Percentiles rank a stretch among this genome's conserved stretches.
These are phyloP conservation scores for Ammodytes marinus DNA, from an alignment of 2,113 vertebrate species.

Conservation along the genomic window DNA sequence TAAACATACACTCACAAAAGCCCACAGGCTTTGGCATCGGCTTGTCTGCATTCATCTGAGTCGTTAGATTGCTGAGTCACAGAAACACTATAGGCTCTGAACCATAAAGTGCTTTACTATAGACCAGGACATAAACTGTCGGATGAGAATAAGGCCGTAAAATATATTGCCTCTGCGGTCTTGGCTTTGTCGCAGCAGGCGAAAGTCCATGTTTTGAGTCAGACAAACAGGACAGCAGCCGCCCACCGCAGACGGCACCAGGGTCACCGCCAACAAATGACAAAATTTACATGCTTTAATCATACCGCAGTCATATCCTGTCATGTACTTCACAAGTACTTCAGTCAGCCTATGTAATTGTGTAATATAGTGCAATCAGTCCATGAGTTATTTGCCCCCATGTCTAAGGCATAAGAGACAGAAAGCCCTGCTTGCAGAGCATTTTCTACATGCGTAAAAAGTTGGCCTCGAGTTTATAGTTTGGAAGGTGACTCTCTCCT, in stretches of 20 bases:
- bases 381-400: slow-evolving; percentile 9
- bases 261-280: slow-evolving; percentile 32
- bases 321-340: slow-evolving; percentile 5
- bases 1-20: slow-evolving; percentile 57
- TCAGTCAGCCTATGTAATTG: neutral
- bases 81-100: slow-evolving; percentile 51
- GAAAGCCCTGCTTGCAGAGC: slow-evolving; percentile 5
- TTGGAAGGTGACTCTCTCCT: slow-evolving; percentile 53
- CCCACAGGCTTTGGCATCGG: slow-evolving; percentile 51
- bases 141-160: slow-evolving; percentile 67
- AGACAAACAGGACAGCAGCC: slow-evolving; percentile 40
- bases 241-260: slow-evolving; percentile 42
- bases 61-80: slow-evolving; percentile 52
- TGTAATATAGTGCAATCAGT: neutral
- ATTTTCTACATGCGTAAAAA: slow-evolving; percentile 30
- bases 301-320: neutral
- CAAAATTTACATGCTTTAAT: slow-evolving; percentile 36
- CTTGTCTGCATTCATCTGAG: slow-evolving; percentile 45
- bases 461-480: slow-evolving; percentile 34
- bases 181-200: slow-evolving; percentile 53
- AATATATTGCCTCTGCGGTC: slow-evolving; percentile 62
- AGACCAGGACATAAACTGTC: slow-evolving; percentile 52
- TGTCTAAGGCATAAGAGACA: slow-evolving; percentile 1
- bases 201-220: slow-evolving; percentile 49
- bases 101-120: slow-evolving; percentile 42